Conservation (phyloP, 2,113 vertebrate species). For the Siphamia tubifer region DNA sequence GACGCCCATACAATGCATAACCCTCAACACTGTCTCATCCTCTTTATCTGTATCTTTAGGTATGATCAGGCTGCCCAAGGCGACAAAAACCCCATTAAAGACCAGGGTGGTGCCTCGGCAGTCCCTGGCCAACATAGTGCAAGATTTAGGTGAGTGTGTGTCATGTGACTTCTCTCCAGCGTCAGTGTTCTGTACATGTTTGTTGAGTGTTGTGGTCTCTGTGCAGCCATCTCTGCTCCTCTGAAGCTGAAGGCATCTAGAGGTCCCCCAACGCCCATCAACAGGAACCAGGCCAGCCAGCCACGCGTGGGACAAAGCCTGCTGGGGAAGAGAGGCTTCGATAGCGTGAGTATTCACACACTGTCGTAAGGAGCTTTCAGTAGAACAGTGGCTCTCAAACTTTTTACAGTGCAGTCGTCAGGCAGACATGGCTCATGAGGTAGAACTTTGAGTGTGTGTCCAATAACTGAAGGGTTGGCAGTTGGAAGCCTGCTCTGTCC, state of each 20-base stretch:
- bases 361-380: too few species aligned
- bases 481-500: too few species aligned
- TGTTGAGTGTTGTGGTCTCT: background rate
- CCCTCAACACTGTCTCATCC: accelerated
- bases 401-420: too few species aligned
- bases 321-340: constrained; percentile 88
- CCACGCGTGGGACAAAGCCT: constrained; percentile 84
- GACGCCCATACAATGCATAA: background rate
- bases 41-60: constrained; percentile 67
- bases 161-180: background rate
- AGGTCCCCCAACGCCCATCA: constrained; percentile 90
- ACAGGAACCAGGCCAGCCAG: constrained; percentile 89
- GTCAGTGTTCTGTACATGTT: too few species aligned
- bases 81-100: constrained; percentile 86
- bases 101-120: constrained; percentile 84
- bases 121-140: constrained; percentile 87
- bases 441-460: too few species aligned
- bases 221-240: constrained; percentile 86
- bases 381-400: too few species aligned
- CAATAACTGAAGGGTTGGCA: too few species aligned
- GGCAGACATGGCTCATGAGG: too few species aligned
- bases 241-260: constrained; percentile 90
- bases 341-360: constrained; percentile 77
- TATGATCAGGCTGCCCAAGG: constrained; percentile 91
- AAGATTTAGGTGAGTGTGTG: constrained; percentile 83